phyloP scores from a whole-genome alignment of 37 sponge, comb jelly and placozoan genomes.

The Spongilla lacustris region DNA sequence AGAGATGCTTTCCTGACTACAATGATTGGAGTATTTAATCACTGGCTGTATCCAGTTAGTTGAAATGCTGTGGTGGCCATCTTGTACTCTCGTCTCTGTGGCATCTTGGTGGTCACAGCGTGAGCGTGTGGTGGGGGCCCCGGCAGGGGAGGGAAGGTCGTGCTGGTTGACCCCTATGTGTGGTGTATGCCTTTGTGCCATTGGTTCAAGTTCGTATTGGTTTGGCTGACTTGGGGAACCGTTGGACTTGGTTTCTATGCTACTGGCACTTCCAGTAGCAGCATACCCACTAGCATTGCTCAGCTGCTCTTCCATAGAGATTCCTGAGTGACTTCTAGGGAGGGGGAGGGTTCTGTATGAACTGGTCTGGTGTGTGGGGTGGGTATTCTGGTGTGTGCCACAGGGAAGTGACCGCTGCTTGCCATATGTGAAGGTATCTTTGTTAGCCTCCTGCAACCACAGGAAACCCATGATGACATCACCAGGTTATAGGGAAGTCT shows the following conservation, averaged over 20 bases:
- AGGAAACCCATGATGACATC: neutral
- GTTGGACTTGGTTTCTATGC: neutral
- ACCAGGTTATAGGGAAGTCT: neutral
- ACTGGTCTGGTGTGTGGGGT: neutral
- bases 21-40: neutral
- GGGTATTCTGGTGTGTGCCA: neutral
- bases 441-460: neutral
- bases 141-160: neutral
- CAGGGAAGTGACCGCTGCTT: conserved; percentile 8
- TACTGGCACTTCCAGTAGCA: conserved; percentile 38
- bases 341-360: neutral
- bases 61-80: neutral
- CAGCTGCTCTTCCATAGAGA: conserved; percentile 16
- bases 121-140: neutral
- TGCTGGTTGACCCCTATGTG: neutral
- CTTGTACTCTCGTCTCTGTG: neutral
- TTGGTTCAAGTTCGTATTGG: neutral
- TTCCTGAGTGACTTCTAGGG: conserved; percentile 27
- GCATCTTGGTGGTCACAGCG: neutral
- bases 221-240: neutral
- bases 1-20: neutral
- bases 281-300: conserved; percentile 52
- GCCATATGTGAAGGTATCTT: neutral
- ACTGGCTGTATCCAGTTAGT: neutral
- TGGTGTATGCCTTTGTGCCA: neutral